Base-by-base conservation (phyloP, 2,113 vertebrate species). In the Pleuronectes platessa region DNA sequence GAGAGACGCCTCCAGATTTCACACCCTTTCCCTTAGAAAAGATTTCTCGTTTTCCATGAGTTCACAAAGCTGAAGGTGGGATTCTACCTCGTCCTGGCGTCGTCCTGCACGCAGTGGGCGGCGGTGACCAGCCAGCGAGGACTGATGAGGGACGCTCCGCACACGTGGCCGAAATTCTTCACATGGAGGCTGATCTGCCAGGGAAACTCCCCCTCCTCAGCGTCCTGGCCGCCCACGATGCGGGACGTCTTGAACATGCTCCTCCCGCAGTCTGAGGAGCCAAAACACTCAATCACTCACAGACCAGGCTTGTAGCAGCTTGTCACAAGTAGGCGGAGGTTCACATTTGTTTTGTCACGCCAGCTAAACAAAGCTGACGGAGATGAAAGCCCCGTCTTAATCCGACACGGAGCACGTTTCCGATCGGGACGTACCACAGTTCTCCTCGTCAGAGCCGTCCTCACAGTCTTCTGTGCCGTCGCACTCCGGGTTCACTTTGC, bases 131-230 rank as follows among this genome's bases (percentile, higher is more conserved):
- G 88, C 96, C 97, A 98, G n/a, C 1, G 88, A 0, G 85, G 75
- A 0, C 93, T 96, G 84, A 99, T 90, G 84, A 99, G 54, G 0
- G 98, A 96, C 2, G 96, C 98, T 5, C 97, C 98, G 0, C 98
- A 99, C 76, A 96, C 80, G 31, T 99, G 97, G 12, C 95, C 93
- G 0, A 23, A 53, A n/a, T 24, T 55, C 73, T 81, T 91, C 17
- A 82, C 71, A 0, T 99, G 97, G 13, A 99, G 95, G 93, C 98
- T 99, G 93, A 98, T 95, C 88, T 99, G 97, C 98, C 98, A 99
- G 0, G 98, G 98, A 90, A 95, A 99, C 78, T 99, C 97, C 0
- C 96, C 98, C 4, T 84, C 84, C 0, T 94, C 92, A 0, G 97
- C 93, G 0, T 97, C 82, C 82, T 94, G 88, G 18, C 98, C 98